Percentiles rank a stretch among this genome's conserved stretches.
Conservation (phyloP, 2,888 invertebrate genomes). For the Hypena proboscidalis region DNA sequence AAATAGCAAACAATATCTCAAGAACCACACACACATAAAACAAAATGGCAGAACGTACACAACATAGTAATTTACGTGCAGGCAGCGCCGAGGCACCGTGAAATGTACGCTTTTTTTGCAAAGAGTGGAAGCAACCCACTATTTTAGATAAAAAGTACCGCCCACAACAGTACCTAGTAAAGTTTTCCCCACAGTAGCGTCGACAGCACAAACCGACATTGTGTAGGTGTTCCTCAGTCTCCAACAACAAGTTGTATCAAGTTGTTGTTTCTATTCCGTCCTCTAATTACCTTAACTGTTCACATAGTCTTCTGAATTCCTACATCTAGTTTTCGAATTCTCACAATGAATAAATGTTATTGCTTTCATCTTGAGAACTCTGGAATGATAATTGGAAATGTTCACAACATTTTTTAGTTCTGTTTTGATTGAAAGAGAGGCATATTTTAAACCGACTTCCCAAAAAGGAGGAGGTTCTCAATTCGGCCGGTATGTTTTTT, state of each 20-base stretch:
- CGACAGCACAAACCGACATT: conserved; percentile 5
- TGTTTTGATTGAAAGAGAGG: conserved; percentile 33
- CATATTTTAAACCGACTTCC: conserved; percentile 26
- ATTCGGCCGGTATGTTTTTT: background rate
- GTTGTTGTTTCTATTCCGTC: background rate
- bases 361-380: conserved; percentile 18
- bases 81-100: conserved; percentile 9
- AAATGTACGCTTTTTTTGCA: conserved; percentile 7
- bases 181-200: background rate
- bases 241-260: conserved; percentile 1
- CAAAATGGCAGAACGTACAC: conserved; percentile 10
- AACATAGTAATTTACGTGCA: conserved; percentile 25
- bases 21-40: conserved; percentile 5
- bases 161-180: background rate
- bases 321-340: conserved; percentile 5
- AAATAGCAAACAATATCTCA: conserved; percentile 2
- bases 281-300: conserved; percentile 4
- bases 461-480: too few relatives aligned
- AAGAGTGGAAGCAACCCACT: conserved; percentile 10
- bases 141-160: conserved; percentile 20
- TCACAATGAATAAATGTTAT: conserved; percentile 18
- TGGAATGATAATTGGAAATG: conserved; percentile 41
- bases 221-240: conserved; percentile 8
- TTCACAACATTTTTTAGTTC: conserved; percentile 34
- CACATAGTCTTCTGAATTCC: conserved; percentile 1